Base-by-base conservation (phyloP, 2,888 invertebrate genomes). In the Callosobruchus maculatus region DNA sequence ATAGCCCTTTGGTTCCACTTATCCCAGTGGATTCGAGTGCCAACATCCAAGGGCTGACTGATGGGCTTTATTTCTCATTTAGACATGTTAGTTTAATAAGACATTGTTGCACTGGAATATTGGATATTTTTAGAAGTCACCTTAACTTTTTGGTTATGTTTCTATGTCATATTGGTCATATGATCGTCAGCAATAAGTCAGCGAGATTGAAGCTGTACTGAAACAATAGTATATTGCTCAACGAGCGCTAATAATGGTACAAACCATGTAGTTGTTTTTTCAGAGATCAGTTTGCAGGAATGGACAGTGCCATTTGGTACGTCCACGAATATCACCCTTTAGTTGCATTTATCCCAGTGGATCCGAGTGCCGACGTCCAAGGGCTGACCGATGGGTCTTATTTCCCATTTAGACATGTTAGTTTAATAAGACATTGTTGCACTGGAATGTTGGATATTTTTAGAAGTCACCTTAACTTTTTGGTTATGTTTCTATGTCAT, bases 1-100 rank as follows among this genome's bases (percentile, higher is more conserved):
- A 91, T 93, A 2, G 93, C 87, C 68, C 88, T 90, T 83, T 92
- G 90, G 67, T 89, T 88, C 30, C 84, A 84, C 68, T 88, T 86
- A 84, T 92, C 91, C 93, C 93, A 93, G 84, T 93, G 93, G 0
- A 93, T 93, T 26, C 93, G 93, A 85, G 93, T 93, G 75, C 93
- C 93, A 30, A 90, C 85, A 67, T 77, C 76, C 18, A 70, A 70
- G 2, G 21, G 70, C 22, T 22, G 21, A 22, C 4, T 70, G 5
- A 70, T 70, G 21, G 70, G 22, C 22, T 21, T 22, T 70, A 70
- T 70, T 22, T 70, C 70, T 5, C 22, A 70, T 22, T 22, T 70
- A 5, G 70, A 70, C 70, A 70, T 70, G 21, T 5, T 9, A 9
- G 30, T 30, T 30, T 30, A 30, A 5, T 30, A 5, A 9, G 9